Percentiles rank a stretch among this genome's conserved stretches.
phyloP scores from a whole-genome alignment of 1,140 invertebrate species.

The Drosophila trapezifrons region DNA sequence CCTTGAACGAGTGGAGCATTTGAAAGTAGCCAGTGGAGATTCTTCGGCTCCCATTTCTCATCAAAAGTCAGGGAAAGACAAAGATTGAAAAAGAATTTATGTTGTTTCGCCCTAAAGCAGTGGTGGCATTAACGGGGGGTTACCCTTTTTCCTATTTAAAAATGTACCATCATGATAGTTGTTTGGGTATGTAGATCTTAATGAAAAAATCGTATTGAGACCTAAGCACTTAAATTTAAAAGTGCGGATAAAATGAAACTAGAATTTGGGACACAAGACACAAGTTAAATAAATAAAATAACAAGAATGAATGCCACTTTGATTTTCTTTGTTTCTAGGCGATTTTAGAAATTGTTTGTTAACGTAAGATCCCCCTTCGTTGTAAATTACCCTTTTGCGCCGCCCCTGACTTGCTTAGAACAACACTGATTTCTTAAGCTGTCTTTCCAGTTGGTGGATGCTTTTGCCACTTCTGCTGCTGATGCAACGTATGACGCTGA shows the following conservation, averaged over 20 bases:
- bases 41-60: conserved; percentile 31
- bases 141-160: no score
- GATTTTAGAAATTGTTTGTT: not conserved
- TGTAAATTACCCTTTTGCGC: not conserved
- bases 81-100: conserved; percentile 50
- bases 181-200: no score
- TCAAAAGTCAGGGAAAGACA: conserved; percentile 61
- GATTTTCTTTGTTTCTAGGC: no score
- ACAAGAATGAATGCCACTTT: no score
- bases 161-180: no score
- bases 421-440: conserved; percentile 31
- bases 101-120: conserved; percentile 26
- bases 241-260: no score
- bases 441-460: conserved; percentile 11
- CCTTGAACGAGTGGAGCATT: conserved; percentile 60
- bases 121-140: not conserved
- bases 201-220: no score
- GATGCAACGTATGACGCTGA: conserved; percentile 76
- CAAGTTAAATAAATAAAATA: no score
- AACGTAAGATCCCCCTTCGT: not conserved
- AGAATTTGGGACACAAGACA: no score
- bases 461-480: conserved; percentile 52
- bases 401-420: conserved; percentile 18
- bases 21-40: conserved; percentile 59
- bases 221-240: no score